These are phyloP conservation scores for Eulimnadia texana DNA, from an alignment of 1,140 invertebrate species.

Conservation along the genomic window DNA sequence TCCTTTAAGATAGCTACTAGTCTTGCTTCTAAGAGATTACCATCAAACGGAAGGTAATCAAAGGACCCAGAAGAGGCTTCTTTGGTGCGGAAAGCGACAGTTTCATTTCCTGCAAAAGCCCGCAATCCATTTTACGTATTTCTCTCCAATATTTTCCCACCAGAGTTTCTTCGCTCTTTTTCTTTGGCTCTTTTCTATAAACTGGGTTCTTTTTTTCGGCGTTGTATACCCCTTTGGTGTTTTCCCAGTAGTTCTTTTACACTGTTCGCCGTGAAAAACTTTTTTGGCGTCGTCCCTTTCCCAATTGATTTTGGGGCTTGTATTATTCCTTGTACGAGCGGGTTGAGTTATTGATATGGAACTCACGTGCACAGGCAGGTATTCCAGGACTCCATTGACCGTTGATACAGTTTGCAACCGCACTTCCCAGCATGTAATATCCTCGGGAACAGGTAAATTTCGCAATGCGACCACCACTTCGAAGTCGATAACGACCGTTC, in stretches of 20 bases:
- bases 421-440: slow-evolving; percentile 44
- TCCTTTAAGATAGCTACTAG: too few relatives aligned
- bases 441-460: slow-evolving; percentile 38
- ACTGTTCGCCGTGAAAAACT: too few relatives aligned
- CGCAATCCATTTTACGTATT: neutral
- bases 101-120: neutral
- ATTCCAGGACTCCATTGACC: slow-evolving; percentile 41
- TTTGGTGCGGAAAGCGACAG: neutral
- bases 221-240: too few relatives aligned
- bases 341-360: slow-evolving; percentile 4
- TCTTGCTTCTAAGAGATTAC: neutral
- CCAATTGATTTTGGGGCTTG: neutral
- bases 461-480: slow-evolving; percentile 31
- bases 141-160: neutral
- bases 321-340: neutral
- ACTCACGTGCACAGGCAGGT: slow-evolving; percentile 51
- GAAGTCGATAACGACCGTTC: slow-evolving; percentile 29
- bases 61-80: neutral
- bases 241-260: too few relatives aligned
- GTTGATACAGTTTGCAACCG: slow-evolving; percentile 40
- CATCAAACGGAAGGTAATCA: neutral
- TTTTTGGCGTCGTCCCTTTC: too few relatives aligned
- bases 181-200: too few relatives aligned
- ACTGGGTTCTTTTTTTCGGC: too few relatives aligned
- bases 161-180: neutral